These are phyloP conservation scores for Scortum barcoo DNA, from an alignment of 2,113 vertebrate species.

Conservation along the genomic window DNA sequence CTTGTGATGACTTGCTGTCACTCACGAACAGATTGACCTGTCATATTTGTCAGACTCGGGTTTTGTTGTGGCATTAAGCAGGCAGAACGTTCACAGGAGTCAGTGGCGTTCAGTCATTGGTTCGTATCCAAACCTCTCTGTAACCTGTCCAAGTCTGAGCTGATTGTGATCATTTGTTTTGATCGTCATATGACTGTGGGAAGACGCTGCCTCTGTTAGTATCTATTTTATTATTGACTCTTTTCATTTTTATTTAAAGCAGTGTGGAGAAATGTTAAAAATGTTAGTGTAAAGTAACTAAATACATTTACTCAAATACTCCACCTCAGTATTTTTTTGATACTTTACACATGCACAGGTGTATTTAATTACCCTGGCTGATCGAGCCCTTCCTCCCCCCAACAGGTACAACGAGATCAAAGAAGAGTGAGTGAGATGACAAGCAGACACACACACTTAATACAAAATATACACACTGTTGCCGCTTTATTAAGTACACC, in stretches of 20 bases:
- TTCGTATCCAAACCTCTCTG: not conserved
- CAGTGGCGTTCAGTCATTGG: constrained; percentile 10
- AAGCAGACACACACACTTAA: not conserved
- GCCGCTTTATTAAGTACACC: no score
- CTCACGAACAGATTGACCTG: constrained; percentile 56
- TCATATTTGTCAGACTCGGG: constrained; percentile 46
- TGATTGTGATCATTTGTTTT: not conserved
- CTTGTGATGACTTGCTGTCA: constrained; percentile 87
- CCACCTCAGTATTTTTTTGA: not conserved
- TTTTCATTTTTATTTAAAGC: not conserved
- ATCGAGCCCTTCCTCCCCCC: not conserved
- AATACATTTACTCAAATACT: not conserved
- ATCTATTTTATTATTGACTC: not conserved
- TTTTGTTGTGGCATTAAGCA: constrained; percentile 57
- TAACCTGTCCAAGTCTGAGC: constrained; percentile 24
- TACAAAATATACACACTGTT: not conserved
- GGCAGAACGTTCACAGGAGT: constrained; percentile 12
- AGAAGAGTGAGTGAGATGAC: not conserved
- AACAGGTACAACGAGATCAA: not conserved
- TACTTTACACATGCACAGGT: not conserved
- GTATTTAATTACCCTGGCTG: not conserved
- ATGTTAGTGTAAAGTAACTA: no score
- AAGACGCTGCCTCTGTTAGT: not conserved
- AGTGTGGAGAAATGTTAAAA: no score
- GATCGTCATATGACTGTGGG: not conserved